Evolutionary conservation across 2,113 vertebrate species (phyloP).

Genomic region (Aegithalos caudatus): DNA sequence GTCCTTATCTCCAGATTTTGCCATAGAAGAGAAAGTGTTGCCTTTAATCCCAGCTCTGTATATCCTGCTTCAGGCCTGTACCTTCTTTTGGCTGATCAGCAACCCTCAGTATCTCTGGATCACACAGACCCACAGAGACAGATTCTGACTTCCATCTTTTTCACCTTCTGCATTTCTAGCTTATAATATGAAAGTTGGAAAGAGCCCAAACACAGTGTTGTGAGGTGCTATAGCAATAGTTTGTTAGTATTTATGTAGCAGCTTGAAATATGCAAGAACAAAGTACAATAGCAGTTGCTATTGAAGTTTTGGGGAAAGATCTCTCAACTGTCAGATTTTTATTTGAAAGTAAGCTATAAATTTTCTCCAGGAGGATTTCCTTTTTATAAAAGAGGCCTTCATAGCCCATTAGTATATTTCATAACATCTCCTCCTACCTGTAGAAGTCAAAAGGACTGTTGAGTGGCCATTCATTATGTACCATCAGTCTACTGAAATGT

Average conservation of each 20-base stretch:
- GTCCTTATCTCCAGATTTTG: not conserved
- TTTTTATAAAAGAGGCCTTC: not conserved
- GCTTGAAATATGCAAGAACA: not conserved
- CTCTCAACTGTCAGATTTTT: not conserved
- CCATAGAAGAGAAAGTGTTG: not conserved
- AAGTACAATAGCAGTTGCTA: not conserved
- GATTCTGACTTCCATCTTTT: not conserved
- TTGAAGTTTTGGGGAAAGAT: not conserved
- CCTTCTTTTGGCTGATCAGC: not conserved
- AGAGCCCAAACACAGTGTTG: not conserved
- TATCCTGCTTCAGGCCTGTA: not conserved
- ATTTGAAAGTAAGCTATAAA: not conserved
- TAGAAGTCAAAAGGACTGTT: not conserved
- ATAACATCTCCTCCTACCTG: not conserved
- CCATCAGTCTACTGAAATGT: not conserved
- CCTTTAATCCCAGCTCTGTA: not conserved
- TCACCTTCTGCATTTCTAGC: not conserved
- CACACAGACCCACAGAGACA: not conserved
- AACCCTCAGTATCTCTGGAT: not conserved
- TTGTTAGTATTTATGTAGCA: not conserved
- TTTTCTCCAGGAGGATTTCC: not conserved
- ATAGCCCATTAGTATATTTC: not conserved
- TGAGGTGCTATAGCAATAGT: not conserved
- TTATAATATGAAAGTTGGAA: not conserved
- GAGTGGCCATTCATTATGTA: accelerated